Conservation (phyloP, 2,113 vertebrate species). For the Oreochromis aureus region DNA sequence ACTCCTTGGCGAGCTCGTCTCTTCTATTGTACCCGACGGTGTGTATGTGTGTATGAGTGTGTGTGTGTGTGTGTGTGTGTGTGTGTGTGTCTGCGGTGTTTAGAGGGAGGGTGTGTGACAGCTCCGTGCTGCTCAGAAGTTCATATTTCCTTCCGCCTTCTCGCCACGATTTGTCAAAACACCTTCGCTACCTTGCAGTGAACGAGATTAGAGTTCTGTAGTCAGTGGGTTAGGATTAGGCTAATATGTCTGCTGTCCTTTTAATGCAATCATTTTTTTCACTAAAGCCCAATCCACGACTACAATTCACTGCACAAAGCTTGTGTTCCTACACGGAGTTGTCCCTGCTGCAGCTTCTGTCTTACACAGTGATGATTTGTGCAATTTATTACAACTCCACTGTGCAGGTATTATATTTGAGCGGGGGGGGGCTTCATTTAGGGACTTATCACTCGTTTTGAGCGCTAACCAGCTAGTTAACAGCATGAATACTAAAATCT, state of each 20-base stretch:
- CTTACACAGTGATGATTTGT: neutral
- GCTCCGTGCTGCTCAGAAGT: neutral
- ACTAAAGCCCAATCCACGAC: neutral
- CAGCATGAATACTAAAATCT: neutral
- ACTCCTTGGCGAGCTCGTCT: neutral
- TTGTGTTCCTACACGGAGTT: neutral
- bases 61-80: neutral
- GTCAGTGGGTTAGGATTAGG: neutral
- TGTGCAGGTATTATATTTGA: neutral
- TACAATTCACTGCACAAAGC: neutral
- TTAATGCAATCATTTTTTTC: neutral
- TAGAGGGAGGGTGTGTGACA: constrained; percentile 17
- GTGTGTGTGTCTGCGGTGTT: neutral
- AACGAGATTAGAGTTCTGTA: neutral
- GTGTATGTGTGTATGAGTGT: neutral
- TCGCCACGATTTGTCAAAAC: neutral
- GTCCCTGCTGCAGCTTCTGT: neutral
- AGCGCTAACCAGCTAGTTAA: neutral
- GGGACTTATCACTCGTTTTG: neutral
- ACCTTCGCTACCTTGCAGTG: neutral
- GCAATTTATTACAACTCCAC: neutral
- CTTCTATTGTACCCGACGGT: neutral
- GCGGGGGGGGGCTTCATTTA: neutral
- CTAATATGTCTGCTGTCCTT: too few species aligned
- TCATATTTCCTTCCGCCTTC: constrained; percentile 35